phyloP scores from a whole-genome alignment of 2,797 vertebrate genomes.

The Acanthis flammea region DNA sequence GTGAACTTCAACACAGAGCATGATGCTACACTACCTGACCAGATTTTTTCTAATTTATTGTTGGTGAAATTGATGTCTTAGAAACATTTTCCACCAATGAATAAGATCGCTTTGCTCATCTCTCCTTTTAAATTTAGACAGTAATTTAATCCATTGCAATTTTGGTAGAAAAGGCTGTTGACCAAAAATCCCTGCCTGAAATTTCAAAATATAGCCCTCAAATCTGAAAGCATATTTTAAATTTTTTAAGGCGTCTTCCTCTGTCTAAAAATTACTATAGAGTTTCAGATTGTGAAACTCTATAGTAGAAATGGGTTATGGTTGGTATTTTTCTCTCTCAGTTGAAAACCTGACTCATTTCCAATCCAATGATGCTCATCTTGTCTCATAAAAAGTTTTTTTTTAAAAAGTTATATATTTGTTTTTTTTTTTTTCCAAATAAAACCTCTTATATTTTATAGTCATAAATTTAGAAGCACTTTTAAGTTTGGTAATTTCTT shows the following conservation, averaged over 20 bases:
- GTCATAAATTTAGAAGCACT: background rate
- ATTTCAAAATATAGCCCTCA: background rate
- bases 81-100: background rate
- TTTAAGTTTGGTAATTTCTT: background rate
- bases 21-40: background rate
- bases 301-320: background rate
- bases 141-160: background rate
- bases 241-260: background rate
- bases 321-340: background rate
- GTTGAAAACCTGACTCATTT: background rate
- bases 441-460: fast-evolving
- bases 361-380: background rate
- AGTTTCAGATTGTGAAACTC: background rate
- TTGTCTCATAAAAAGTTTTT: background rate
- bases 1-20: background rate
- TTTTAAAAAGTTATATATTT: background rate
- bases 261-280: background rate
- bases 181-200: background rate
- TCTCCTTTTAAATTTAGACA: background rate
- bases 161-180: background rate
- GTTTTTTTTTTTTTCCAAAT: background rate
- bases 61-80: background rate
- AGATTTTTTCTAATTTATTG: background rate
- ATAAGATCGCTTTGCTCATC: background rate
- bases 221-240: background rate